These are phyloP conservation scores for Nasonia longicornis DNA, from an alignment of 1,140 invertebrate species.

Conservation along the genomic window DNA sequence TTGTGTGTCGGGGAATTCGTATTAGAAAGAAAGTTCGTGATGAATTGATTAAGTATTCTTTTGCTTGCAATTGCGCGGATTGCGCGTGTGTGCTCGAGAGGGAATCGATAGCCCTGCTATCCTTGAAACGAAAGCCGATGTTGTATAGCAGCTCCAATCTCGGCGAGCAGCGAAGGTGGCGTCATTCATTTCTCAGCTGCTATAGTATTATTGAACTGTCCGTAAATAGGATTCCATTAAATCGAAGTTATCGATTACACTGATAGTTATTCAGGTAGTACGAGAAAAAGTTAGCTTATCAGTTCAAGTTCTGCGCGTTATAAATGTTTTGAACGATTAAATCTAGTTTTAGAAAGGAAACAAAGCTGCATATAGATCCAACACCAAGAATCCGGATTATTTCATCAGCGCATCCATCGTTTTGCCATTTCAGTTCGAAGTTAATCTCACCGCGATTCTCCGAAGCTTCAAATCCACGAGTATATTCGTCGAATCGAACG, in stretches of 20 bases:
- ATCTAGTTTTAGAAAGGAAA: too few relatives aligned
- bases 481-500: too few relatives aligned
- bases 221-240: not conserved
- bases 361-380: too few relatives aligned
- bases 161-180: not conserved
- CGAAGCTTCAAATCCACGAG: too few relatives aligned
- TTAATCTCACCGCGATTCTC: too few relatives aligned
- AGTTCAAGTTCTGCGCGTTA: too few relatives aligned
- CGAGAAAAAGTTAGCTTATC: too few relatives aligned
- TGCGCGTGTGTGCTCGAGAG: not conserved
- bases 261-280: not conserved
- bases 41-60: not conserved
- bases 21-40: not conserved
- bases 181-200: not conserved
- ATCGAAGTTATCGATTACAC: not conserved
- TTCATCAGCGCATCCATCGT: too few relatives aligned
- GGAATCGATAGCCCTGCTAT: not conserved
- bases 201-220: not conserved
- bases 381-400: too few relatives aligned
- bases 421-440: too few relatives aligned
- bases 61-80: not conserved
- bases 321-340: too few relatives aligned
- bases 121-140: not conserved
- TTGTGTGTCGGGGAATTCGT: not conserved
- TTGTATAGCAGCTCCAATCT: not conserved